Conservation (phyloP, 2,113 vertebrate species). For the Brienomyrus brachyistius region DNA sequence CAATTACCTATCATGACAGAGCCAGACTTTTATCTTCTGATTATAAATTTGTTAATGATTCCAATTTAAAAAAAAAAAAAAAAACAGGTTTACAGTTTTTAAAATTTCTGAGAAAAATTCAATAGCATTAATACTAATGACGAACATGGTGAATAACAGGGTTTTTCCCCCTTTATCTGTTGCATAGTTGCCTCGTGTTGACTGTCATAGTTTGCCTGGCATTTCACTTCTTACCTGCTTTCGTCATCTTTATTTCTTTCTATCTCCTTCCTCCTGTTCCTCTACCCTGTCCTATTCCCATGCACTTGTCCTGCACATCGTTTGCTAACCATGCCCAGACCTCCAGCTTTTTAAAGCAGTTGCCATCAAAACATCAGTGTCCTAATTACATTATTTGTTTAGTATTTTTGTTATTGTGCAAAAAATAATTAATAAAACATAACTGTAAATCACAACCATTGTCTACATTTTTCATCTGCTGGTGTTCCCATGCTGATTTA, state of each 20-base stretch:
- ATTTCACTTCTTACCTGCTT: background rate
- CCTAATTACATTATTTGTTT: slow-evolving; percentile 52
- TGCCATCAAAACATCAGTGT: slow-evolving; percentile 34
- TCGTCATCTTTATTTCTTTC: background rate
- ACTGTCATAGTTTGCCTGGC: slow-evolving; percentile 7
- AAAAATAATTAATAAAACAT: slow-evolving; percentile 53
- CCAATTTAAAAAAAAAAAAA: slow-evolving; percentile 20
- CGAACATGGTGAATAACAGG: slow-evolving; percentile 19
- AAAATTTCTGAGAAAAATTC: slow-evolving; percentile 10
- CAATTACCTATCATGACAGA: slow-evolving; percentile 10
- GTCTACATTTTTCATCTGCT: background rate
- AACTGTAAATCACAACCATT: slow-evolving; percentile 40
- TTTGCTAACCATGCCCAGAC: slow-evolving; percentile 45
- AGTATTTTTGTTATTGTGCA: slow-evolving; percentile 42
- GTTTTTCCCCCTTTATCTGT: slow-evolving; percentile 35
- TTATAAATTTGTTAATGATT: slow-evolving; percentile 41
- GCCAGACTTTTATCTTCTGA: slow-evolving; percentile 30
- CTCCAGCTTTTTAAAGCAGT: slow-evolving; percentile 33
- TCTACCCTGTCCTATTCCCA: slow-evolving; percentile 1
- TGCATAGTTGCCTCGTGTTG: slow-evolving; percentile 54
- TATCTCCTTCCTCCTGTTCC: background rate
- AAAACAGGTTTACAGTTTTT: slow-evolving; percentile 40
- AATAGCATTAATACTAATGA: slow-evolving; percentile 2
- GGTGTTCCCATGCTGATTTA: slow-evolving; percentile 5
- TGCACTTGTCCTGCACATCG: slow-evolving; percentile 31